Evolutionary conservation across 2,797 vertebrate species (phyloP).

Genomic region (Helostoma temminkii): DNA sequence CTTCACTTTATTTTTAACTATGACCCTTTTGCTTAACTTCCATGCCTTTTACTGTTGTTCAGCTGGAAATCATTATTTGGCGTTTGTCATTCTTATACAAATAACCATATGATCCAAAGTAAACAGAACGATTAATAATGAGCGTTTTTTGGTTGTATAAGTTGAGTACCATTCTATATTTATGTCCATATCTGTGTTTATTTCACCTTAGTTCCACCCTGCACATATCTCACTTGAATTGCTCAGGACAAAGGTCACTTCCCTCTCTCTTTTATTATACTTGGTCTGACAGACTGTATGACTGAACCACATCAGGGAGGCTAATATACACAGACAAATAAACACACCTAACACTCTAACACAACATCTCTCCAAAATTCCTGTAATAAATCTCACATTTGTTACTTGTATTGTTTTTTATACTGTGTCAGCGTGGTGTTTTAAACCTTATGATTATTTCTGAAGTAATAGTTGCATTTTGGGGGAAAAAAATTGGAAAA

Average conservation of each 20-base stretch:
- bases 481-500: not conserved
- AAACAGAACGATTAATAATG: constrained; percentile 30
- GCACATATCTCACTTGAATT: constrained; percentile 8
- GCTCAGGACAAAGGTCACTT: constrained; percentile 53
- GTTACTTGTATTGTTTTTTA: not conserved
- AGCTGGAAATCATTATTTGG: constrained; percentile 1
- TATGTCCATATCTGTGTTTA: constrained; percentile 45
- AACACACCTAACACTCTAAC: not conserved
- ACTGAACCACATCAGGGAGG: constrained; percentile 7
- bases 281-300: constrained; percentile 15
- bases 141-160: constrained; percentile 14
- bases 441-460: not conserved
- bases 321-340: constrained; percentile 12
- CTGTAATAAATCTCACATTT: not conserved
- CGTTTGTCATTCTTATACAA: constrained; percentile 21
- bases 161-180: constrained; percentile 12
- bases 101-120: constrained; percentile 37
- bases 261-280: constrained; percentile 43
- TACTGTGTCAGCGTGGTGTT: not conserved
- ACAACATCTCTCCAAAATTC: not conserved
- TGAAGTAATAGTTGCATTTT: not conserved
- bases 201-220: constrained; percentile 24
- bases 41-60: not conserved
- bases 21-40: constrained; percentile 12
- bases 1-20: not conserved